Evolutionary conservation across 2,113 vertebrate genomes (phyloP).

Genomic region (Pseudopipra pipra): DNA sequence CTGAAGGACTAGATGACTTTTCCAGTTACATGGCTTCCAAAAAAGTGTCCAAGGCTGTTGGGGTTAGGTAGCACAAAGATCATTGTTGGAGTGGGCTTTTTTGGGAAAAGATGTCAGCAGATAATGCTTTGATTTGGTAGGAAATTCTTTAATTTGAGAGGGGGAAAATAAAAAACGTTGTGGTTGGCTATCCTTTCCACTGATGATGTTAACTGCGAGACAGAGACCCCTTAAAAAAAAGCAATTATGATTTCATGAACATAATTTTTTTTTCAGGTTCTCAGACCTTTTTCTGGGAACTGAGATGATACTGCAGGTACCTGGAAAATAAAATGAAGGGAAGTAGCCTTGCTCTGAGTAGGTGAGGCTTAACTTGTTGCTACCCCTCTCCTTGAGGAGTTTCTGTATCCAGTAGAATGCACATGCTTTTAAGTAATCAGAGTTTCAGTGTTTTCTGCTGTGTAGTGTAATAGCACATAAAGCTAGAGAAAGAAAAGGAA

Average conservation of each 20-base stretch:
- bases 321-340: not conserved
- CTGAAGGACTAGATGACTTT: not conserved
- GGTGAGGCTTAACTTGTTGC: not conserved
- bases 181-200: not conserved
- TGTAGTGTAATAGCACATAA: not conserved
- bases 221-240: not conserved
- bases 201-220: not conserved
- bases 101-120: not conserved
- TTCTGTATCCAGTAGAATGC: not conserved
- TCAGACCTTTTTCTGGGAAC: not conserved
- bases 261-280: not conserved
- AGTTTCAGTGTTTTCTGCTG: not conserved
- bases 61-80: not conserved
- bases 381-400: not conserved
- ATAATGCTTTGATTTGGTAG: not conserved
- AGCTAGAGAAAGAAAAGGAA: constrained; percentile 20
- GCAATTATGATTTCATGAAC: not conserved
- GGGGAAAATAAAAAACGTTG: not conserved
- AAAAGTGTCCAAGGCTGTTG: not conserved
- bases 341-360: not conserved
- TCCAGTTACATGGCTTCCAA: not conserved
- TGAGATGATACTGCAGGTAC: not conserved
- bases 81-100: not conserved
- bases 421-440: not conserved
- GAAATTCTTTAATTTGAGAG: not conserved